Conservation (phyloP, 2,888 invertebrate genomes). For the Glyphotaelius pellucidus region DNA sequence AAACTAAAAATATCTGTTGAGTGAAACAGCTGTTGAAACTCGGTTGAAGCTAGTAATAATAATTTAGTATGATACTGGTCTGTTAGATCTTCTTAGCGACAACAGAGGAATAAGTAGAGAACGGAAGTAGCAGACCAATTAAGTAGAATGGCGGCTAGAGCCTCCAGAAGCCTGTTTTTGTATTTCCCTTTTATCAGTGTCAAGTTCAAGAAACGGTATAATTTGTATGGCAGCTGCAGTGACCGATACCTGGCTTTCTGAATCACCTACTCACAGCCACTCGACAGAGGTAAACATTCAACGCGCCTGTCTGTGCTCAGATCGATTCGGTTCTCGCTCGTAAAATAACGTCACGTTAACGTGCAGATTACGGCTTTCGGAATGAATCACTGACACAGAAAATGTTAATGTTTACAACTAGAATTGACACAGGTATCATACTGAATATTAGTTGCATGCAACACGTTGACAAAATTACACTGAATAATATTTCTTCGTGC, state of each 20-base stretch:
- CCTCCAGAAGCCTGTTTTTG: slow-evolving; percentile 30
- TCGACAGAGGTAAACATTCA: neutral
- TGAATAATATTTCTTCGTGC: neutral
- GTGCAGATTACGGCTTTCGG: neutral
- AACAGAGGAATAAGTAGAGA: slow-evolving; percentile 2
- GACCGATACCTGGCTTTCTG: neutral
- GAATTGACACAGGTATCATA: neutral
- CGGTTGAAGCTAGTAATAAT: neutral
- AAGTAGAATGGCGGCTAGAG: neutral
- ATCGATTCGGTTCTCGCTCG: neutral
- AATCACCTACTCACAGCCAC: neutral
- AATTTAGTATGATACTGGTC: neutral
- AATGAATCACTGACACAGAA: neutral
- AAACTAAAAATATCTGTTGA: neutral
- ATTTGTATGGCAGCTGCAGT: slow-evolving; percentile 22
- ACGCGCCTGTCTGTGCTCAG: neutral
- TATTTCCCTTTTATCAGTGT: slow-evolving; percentile 38
- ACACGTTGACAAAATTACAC: neutral
- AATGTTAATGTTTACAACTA: neutral
- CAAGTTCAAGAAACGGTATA: slow-evolving; percentile 50
- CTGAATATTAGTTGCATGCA: neutral
- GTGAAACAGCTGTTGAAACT: neutral
- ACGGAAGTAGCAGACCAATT: slow-evolving; percentile 17
- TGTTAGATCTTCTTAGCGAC: neutral
- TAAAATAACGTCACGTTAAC: neutral